Base-by-base conservation (phyloP, 2,888 invertebrate genomes). In the Tetanocera ferruginea region DNA sequence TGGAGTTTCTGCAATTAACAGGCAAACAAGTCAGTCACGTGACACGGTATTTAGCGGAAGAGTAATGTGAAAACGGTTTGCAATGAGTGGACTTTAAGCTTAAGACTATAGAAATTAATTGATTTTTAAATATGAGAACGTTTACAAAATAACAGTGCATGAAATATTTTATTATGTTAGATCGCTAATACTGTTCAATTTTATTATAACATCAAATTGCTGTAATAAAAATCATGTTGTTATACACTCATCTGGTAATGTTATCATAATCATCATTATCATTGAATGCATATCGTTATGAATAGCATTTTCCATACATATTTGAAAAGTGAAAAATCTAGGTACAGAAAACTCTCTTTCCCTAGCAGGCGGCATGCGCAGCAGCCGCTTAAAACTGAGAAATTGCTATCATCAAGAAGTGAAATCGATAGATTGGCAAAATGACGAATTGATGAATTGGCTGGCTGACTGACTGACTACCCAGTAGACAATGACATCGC, bases 241-340 rank as follows among this genome's bases (percentile, higher is more conserved):
- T 31, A 31, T 31, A 4, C 43, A 43, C 8, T 43, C 43, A 43
- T 43, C 43, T 37, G 3, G 37, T 8, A 52, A 55, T 55, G 2
- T 55, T 5, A 14, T 19, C 55, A 55, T 19, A n/a, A 55, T 55
- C 55, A 55, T 19, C 2, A 55, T 8, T 19, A 55, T 55, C 55
- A 55, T 2, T 14, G 49, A 49, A 6, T 9, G 14, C 19, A 55
- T 19, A 19, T 55, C 55, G 6, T 43, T 43, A 43, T 43, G 43
- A 43, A 43, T 43, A 14, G 11, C 55, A 55, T 19, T 55, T 55
- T 55, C 19, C 43, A 11, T 14, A 11, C 43, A 11, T 43, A 37
- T 55, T 57, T 57, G 43, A 72, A 72, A 71, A 72, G 72, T 72
- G 72, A 57, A 74, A 74, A 66, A 74, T 74, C n/a, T 74, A 51